Conservation (phyloP, 2,113 vertebrate species). For the Rynchops niger region DNA sequence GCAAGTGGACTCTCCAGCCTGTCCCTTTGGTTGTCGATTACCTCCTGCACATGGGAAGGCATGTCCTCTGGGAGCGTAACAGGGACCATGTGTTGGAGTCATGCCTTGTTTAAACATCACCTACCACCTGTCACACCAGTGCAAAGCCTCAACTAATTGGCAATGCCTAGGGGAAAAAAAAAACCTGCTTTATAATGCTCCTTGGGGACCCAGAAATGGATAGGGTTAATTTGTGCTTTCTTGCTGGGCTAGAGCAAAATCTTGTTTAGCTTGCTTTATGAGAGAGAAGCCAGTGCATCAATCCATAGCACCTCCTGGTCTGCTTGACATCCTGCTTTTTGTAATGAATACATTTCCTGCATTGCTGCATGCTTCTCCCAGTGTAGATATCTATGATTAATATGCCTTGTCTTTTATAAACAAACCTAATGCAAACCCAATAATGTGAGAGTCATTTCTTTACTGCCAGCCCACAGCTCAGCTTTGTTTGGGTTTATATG, state of each 20-base stretch:
- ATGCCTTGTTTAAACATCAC: background rate
- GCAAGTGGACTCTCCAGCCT: background rate
- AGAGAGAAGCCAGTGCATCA: constrained; percentile 43
- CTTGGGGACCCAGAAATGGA: background rate
- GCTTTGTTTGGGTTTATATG: constrained; percentile 18
- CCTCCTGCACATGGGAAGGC: background rate
- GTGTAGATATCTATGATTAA: constrained; percentile 65
- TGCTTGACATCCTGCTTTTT: constrained; percentile 56
- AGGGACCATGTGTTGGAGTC: background rate
- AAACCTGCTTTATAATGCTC: background rate
- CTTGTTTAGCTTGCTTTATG: background rate
- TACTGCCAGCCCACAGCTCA: constrained; percentile 33
- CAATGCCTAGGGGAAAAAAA: background rate
- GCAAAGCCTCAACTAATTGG: background rate
- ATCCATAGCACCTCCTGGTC: constrained; percentile 44
- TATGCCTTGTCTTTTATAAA: constrained; percentile 71
- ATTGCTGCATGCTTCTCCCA: constrained; percentile 49
- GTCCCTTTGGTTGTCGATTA: background rate
- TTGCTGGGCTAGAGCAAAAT: background rate
- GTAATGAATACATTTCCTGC: constrained; percentile 68
- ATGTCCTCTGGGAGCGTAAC: background rate
- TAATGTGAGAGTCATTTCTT: constrained; percentile 65
- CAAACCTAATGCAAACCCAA: constrained; percentile 73
- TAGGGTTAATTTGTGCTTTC: background rate
- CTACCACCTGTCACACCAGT: background rate